Base-by-base conservation (phyloP, 2,113 vertebrate genomes). In the Seriola aureovittata region DNA sequence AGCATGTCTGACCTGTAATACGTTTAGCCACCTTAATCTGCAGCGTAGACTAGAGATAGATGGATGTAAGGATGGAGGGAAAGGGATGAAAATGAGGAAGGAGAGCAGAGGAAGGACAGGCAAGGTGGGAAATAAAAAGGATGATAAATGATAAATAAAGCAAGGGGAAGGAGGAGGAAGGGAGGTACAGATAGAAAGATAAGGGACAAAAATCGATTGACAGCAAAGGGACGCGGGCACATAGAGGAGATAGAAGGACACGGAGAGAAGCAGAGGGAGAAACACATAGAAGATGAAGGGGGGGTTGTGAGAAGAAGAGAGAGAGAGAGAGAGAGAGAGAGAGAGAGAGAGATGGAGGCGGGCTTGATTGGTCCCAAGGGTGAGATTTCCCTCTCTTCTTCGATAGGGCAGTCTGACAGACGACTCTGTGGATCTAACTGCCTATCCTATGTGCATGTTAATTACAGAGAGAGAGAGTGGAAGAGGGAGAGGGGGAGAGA, bases 371-470 rank as follows among this genome's bases (percentile, higher is more conserved):
- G 77, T 93, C 93, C 90, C 93, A 60, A 2, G 88, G 85, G 91
- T 85, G 78, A 85, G 72, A 88, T 90, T 81, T 87, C 54, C 85
- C 74, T 64, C 63, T 88, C 84, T n/a, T 84, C 81, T 83, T 59
- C 57, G 71, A 66, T 87, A 76, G 85, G 81, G 63, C 90, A 40
- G 82, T 70, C 84, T 90, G 86, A 88, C 82, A 89, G 88, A 89
- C n/a, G 81, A 89, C 85, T 77, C 80, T 23, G 75, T 71, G 84
- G 75, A 73, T 86, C 80, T 78, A 89, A 86, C 82, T 38, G 75
- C 52, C 76, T 60, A 90, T 87, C 91, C 84, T 83, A 86, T 85
- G 88, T 89, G 91, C 73, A 93, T 91, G 78, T 89, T 93, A 93
- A 92, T 91, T 88, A 93, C 69, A 70, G 21, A 34, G 1, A 21